A percentile compares a stretch with the other conserved stretches of the same genome.
These are phyloP conservation scores for Dicrurus megarhynchus DNA, from an alignment of 2,113 vertebrate species.

Conservation along the genomic window DNA sequence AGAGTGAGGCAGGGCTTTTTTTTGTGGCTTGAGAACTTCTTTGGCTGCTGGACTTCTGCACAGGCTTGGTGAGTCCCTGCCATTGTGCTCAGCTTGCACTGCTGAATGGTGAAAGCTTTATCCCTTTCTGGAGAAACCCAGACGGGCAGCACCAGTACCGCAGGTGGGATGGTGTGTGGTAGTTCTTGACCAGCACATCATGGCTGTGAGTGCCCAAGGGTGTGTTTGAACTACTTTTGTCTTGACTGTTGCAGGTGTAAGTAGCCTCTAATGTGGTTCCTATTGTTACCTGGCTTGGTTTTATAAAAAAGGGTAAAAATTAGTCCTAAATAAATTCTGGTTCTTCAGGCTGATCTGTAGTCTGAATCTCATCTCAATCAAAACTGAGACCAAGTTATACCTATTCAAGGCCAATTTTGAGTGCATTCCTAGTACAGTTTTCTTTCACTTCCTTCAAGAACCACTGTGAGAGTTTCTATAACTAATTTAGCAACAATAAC, in stretches of 20 bases:
- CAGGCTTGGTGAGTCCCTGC: not conserved
- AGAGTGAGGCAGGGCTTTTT: not conserved
- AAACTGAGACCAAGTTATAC: not conserved
- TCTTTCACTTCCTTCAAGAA: not conserved
- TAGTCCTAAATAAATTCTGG: not conserved
- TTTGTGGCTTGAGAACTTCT: accelerated
- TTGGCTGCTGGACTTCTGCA: not conserved
- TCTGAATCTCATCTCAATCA: not conserved
- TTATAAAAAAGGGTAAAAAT: not conserved
- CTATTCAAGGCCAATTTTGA: not conserved
- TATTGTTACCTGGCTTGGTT: not conserved
- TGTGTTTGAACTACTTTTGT: not conserved
- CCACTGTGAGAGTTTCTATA: not conserved
- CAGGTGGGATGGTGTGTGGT: not conserved
- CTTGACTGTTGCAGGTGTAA: not conserved
- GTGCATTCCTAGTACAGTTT: not conserved
- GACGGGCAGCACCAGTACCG: not conserved
- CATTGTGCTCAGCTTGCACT: not conserved
- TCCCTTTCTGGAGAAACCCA: not conserved
- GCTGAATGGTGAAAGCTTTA: not conserved
- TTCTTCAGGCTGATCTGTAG: not conserved
- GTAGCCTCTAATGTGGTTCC: not conserved
- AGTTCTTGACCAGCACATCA: accelerated
- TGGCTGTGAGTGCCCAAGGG: not conserved
- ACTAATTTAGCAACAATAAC: not conserved